Evolutionary conservation across 2,113 vertebrate genomes (phyloP).

Genomic region (Cygnus buccinator): DNA sequence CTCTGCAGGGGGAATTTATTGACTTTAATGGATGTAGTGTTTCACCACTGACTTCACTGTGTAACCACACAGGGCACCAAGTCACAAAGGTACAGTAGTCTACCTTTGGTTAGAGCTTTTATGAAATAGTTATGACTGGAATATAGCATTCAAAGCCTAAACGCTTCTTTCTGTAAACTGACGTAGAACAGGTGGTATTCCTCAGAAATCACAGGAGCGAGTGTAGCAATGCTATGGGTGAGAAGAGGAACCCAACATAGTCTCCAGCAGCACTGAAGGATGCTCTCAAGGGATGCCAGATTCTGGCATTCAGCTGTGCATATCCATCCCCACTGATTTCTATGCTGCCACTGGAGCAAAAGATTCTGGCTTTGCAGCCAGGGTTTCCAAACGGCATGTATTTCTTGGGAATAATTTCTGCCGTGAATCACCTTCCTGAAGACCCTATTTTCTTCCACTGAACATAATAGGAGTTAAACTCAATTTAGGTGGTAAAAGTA

Average conservation of each 20-base stretch:
- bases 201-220: neutral
- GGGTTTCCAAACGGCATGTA: neutral
- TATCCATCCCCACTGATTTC: neutral
- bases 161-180: neutral
- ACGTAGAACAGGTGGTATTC: neutral
- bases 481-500: neutral
- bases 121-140: neutral
- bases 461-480: neutral
- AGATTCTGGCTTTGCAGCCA: neutral
- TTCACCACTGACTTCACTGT: neutral
- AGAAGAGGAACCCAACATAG: neutral
- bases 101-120: neutral
- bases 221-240: neutral
- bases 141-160: neutral
- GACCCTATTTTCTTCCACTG: neutral
- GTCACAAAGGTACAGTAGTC: neutral
- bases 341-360: neutral
- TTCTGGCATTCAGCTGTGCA: neutral
- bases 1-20: neutral
- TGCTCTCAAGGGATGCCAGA: neutral
- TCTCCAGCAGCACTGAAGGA: neutral
- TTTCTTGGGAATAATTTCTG: neutral
- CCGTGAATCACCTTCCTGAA: neutral
- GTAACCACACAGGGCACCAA: neutral
- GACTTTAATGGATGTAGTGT: neutral